A percentile compares a stretch with the other conserved stretches of the same genome.
Conservation (phyloP, 2,797 vertebrate genomes). For the Vireo griseus region DNA sequence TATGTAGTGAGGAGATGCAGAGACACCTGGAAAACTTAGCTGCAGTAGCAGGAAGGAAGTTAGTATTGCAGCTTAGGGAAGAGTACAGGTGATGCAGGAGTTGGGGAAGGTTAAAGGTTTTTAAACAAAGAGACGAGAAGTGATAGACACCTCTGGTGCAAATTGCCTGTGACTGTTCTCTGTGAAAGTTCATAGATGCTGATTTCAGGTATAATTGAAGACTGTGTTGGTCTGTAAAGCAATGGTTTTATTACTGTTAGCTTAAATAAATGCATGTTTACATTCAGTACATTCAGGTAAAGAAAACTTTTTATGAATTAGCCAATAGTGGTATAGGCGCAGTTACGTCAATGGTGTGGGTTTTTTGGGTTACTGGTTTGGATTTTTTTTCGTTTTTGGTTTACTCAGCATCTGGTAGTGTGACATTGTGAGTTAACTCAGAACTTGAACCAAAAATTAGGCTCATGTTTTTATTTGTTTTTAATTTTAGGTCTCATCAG, state of each 20-base stretch:
- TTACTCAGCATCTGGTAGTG: neutral
- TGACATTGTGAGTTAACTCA: neutral
- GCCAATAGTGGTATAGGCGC: neutral
- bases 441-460: neutral
- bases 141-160: neutral
- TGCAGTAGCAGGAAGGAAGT: neutral
- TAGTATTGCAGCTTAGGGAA: neutral
- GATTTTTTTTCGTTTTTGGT: neutral
- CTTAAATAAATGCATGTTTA: neutral
- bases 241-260: neutral
- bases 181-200: neutral
- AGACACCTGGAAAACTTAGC: neutral
- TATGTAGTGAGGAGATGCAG: neutral
- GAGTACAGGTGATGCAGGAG: neutral
- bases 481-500: conserved; percentile 87
- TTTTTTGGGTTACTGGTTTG: neutral
- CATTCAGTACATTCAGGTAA: neutral
- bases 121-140: neutral
- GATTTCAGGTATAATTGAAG: neutral
- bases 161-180: neutral
- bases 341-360: neutral
- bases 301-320: neutral
- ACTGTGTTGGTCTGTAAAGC: neutral
- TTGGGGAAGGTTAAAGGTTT: neutral
- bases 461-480: neutral